Base-by-base conservation (phyloP, 37 sponge, comb jelly and placozoan genomes). In the Aplysina aerophoba region DNA sequence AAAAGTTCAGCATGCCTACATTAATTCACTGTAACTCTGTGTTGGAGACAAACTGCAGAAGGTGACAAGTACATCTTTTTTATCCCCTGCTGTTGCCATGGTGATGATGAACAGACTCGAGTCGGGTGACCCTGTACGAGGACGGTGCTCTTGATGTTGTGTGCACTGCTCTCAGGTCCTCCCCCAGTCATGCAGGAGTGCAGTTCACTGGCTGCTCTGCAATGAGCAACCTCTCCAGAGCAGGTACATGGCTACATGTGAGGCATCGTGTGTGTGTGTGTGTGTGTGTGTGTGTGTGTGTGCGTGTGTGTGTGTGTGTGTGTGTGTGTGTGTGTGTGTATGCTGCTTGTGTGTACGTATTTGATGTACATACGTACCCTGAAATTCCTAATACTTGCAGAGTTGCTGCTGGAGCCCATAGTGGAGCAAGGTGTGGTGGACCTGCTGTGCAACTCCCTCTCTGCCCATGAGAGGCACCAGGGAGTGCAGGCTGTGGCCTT, bases 201-300 rank as follows among this genome's bases (percentile, higher is more conserved):
- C 74, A 73, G 41, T 73, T 73, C 39, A 73, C 74, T 38, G 74
- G 74, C 17, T 31, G 21, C 14, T 73, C 74, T 13, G 74, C 74
- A 30, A 37, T 73, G 8, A 73, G 74, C 30, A 73, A 73, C 41
- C 39, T 73, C 11, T 33, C 40, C 14, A 73, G 74, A 30, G 74
- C 74, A 13, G 74, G 74, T n/a, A n/a, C n/a, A n/a, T n/a, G n/a
- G n/a, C n/a, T n/a, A n/a, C n/a, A n/a, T n/a, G n/a, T n/a, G n/a
- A n/a, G n/a, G n/a, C n/a, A n/a, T n/a, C n/a, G n/a, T n/a, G n/a
- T n/a, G n/a, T 73, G 41, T 34, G 74, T 73, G 66, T 11, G 22
- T 65, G 66, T 65, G 22, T 11, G 22, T 57, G 15, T 15, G 59
- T 57, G n/a, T n/a, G n/a, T n/a, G n/a, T n/a, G n/a, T n/a, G n/a